phyloP scores from a whole-genome alignment of 1,140 invertebrate genomes.

The Rhopalosiphum maidis region DNA sequence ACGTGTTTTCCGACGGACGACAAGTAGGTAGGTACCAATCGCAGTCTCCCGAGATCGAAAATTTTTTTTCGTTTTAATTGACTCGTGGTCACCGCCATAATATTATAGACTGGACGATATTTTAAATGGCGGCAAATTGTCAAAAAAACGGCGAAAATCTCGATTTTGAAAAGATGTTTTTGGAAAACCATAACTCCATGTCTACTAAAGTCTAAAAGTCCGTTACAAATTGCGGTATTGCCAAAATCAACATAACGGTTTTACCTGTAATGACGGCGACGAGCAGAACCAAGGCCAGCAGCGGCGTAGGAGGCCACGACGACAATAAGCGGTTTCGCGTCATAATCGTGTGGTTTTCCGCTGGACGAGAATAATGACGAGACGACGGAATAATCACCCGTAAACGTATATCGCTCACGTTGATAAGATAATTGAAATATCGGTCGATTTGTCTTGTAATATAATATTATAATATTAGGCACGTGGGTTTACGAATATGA shows the following conservation, averaged over 20 bases:
- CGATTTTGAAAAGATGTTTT: background rate
- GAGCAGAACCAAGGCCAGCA: background rate
- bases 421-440: background rate
- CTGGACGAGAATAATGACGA: background rate
- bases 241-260: background rate
- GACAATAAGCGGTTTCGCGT: background rate
- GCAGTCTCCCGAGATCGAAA: background rate
- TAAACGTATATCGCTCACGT: background rate
- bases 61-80: background rate
- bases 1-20: background rate
- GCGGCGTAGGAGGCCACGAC: background rate
- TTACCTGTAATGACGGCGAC: constrained; percentile 8
- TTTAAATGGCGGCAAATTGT: background rate
- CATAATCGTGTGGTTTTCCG: background rate
- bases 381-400: background rate
- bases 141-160: background rate
- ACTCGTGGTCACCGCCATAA: no score
- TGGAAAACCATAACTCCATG: background rate
- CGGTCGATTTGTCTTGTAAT: background rate
- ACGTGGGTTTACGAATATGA: no score
- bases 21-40: background rate
- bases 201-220: background rate
- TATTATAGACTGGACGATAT: no score
- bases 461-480: no score
- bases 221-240: background rate